phyloP scores from a whole-genome alignment of 2,797 vertebrate genomes.

The Sphaeramia orbicularis region DNA sequence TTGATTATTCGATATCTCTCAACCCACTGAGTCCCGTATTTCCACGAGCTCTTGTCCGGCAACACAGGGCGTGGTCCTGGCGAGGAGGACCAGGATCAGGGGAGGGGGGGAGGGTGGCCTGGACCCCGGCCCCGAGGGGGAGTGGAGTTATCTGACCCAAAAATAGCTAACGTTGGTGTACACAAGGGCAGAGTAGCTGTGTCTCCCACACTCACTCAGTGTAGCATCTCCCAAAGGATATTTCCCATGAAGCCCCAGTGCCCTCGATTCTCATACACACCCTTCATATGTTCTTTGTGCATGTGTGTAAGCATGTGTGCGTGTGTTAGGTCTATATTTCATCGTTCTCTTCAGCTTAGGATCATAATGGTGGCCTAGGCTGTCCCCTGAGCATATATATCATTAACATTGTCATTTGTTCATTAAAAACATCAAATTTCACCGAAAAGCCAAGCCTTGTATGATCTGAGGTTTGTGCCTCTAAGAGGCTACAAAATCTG shows the following conservation, averaged over 20 bases:
- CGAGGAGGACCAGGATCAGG: slow-evolving; percentile 21
- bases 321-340: slow-evolving; percentile 47
- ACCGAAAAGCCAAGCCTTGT: slow-evolving; percentile 87
- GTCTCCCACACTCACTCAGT: slow-evolving; percentile 69
- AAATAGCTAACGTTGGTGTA: slow-evolving; percentile 73
- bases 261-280: slow-evolving; percentile 45
- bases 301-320: slow-evolving; percentile 30
- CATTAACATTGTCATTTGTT: slow-evolving; percentile 66
- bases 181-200: slow-evolving; percentile 78
- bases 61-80: slow-evolving; percentile 30
- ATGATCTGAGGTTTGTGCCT: slow-evolving; percentile 89
- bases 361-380: slow-evolving; percentile 43
- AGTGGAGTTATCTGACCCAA: slow-evolving; percentile 74
- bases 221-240: slow-evolving; percentile 82
- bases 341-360: slow-evolving; percentile 50
- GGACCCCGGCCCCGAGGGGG: slow-evolving; percentile 63
- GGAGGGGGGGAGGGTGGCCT: slow-evolving; percentile 34
- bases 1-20: slow-evolving; percentile 78
- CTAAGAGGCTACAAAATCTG: slow-evolving; percentile 93
- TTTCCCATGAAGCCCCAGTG: slow-evolving; percentile 61
- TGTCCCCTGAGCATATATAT: slow-evolving; percentile 63
- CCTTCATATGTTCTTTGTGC: slow-evolving; percentile 50
- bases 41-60: slow-evolving; percentile 42
- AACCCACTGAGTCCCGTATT: slow-evolving; percentile 72
- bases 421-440: slow-evolving; percentile 81